phyloP scores from a whole-genome alignment of 2,888 invertebrate species.

The Hirudinaria manillensis region DNA sequence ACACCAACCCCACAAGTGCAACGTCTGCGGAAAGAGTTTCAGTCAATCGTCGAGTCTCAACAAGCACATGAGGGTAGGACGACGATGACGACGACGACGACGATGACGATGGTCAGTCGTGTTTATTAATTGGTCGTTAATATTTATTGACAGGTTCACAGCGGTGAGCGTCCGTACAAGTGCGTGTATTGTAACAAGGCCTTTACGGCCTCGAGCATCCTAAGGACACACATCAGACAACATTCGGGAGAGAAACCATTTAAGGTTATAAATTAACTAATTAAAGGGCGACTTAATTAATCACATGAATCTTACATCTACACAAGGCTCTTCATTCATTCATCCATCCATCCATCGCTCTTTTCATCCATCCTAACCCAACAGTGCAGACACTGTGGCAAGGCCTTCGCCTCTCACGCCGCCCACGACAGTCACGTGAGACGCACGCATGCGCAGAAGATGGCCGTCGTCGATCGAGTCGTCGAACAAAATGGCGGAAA shows the following conservation, averaged over 20 bases:
- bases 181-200: slow-evolving; percentile 56
- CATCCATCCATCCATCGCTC: too few relatives aligned
- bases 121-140: background rate
- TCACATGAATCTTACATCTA: too few relatives aligned
- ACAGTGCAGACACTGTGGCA: slow-evolving; percentile 59
- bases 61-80: slow-evolving; percentile 55
- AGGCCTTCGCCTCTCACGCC: slow-evolving; percentile 59
- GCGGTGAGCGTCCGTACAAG: slow-evolving; percentile 56
- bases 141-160: slow-evolving; percentile 50
- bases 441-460: slow-evolving; percentile 50
- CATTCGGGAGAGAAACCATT: slow-evolving; percentile 57
- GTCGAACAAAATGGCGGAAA: slow-evolving; percentile 28
- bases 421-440: slow-evolving; percentile 59
- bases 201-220: slow-evolving; percentile 56
- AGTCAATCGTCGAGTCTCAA: slow-evolving; percentile 59
- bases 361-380: too few relatives aligned
- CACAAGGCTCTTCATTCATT: too few relatives aligned
- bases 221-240: slow-evolving; percentile 55
- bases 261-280: slow-evolving; percentile 46
- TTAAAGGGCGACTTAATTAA: too few relatives aligned
- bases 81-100: background rate
- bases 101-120: background rate
- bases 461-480: slow-evolving; percentile 44
- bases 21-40: slow-evolving; percentile 58
- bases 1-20: slow-evolving; percentile 58